Conservation (phyloP, 2,888 invertebrate species). For the Cryptocephalus primarius region DNA sequence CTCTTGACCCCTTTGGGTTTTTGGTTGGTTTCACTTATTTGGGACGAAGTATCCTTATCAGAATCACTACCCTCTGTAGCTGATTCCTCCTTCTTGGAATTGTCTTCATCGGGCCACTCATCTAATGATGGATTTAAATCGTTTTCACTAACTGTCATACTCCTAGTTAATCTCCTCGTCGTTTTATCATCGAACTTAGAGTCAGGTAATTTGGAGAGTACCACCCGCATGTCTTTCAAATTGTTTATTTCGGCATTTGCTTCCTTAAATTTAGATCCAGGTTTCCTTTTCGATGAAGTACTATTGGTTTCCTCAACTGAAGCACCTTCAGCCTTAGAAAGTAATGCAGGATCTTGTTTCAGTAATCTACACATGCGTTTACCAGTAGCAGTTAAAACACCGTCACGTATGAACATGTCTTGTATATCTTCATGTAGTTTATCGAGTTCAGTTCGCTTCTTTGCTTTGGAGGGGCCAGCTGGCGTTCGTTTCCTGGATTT, state of each 20-base stretch:
- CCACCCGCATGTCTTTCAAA: conserved; percentile 19
- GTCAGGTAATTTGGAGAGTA: conserved; percentile 22
- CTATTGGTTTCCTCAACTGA: not conserved
- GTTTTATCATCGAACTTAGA: conserved; percentile 10
- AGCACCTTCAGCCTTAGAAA: conserved; percentile 5
- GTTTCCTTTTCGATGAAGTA: conserved; percentile 13
- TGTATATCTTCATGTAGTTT: conserved; percentile 57
- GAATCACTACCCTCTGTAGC: conserved; percentile 14
- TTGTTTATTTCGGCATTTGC: conserved; percentile 10
- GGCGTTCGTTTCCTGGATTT: conserved; percentile 18
- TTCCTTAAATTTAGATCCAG: conserved; percentile 11
- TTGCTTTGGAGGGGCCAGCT: conserved; percentile 24
- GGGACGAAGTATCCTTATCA: conserved; percentile 6
- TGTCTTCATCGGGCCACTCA: conserved; percentile 5
- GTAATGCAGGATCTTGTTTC: conserved; percentile 21
- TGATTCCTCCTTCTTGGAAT: conserved; percentile 4
- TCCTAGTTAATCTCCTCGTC: conserved; percentile 10
- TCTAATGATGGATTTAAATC: conserved; percentile 10
- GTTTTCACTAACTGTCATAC: conserved; percentile 10
- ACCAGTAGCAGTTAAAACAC: conserved; percentile 51
- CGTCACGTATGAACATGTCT: conserved; percentile 58
- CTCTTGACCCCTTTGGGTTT: conserved; percentile 31
- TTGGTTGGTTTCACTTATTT: conserved; percentile 24
- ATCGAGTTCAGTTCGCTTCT: conserved; percentile 44
- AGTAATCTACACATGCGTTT: conserved; percentile 53